phyloP scores from a whole-genome alignment of 1,140 invertebrate genomes.

The Megathymus violae region DNA sequence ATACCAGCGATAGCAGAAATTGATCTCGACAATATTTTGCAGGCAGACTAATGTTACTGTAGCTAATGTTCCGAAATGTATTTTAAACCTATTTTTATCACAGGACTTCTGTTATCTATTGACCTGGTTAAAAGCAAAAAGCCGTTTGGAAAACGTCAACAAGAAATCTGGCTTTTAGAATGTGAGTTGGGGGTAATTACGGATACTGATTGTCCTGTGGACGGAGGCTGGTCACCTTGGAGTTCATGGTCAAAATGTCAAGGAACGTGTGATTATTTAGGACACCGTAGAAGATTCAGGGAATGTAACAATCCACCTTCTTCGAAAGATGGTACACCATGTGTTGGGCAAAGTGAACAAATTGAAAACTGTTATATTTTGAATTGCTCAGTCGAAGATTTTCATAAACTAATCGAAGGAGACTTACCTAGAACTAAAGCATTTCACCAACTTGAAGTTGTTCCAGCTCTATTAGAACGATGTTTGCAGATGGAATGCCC shows the following conservation, averaged over 20 bases:
- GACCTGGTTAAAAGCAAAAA: slow-evolving; percentile 49
- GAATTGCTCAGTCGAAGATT: slow-evolving; percentile 67
- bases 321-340: slow-evolving; percentile 62
- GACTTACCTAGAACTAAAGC: slow-evolving; percentile 55
- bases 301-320: slow-evolving; percentile 66
- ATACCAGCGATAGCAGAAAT: too few relatives aligned
- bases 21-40: background rate
- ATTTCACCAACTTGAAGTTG: slow-evolving; percentile 60
- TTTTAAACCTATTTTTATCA: background rate
- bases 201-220: slow-evolving; percentile 68
- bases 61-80: too few relatives aligned
- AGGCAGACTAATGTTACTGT: background rate
- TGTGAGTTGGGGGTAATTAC: slow-evolving; percentile 66
- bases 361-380: slow-evolving; percentile 61
- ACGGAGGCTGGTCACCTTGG: slow-evolving; percentile 72
- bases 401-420: slow-evolving; percentile 50
- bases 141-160: slow-evolving; percentile 52
- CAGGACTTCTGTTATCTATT: background rate
- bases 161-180: slow-evolving; percentile 65
- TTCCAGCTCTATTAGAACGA: slow-evolving; percentile 63
- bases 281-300: slow-evolving; percentile 57
- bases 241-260: slow-evolving; percentile 61
- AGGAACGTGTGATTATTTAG: slow-evolving; percentile 62
- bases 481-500: slow-evolving; percentile 68
- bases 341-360: slow-evolving; percentile 60